Conservation (phyloP, 2,113 vertebrate genomes). For the Poeciliopsis retropinna region DNA sequence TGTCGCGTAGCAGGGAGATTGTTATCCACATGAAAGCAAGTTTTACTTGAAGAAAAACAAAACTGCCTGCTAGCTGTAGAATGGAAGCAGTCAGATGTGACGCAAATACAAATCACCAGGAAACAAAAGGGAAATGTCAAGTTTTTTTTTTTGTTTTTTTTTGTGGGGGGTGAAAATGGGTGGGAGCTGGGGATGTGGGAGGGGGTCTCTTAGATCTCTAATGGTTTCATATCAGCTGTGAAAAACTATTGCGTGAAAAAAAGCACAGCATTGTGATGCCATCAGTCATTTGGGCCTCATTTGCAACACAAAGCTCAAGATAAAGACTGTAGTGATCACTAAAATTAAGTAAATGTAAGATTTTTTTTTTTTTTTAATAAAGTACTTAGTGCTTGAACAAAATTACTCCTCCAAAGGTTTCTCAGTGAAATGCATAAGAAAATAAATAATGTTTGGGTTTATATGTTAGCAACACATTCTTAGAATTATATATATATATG, state of each 20-base stretch:
- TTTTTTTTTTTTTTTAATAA: not conserved
- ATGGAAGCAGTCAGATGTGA: conserved; percentile 14
- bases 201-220: not conserved
- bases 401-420: not conserved
- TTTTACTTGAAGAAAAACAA: conserved; percentile 49
- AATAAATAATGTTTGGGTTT: not conserved
- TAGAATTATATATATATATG: not conserved
- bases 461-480: not conserved
- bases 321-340: not conserved
- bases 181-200: too few relatives aligned
- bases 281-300: not conserved
- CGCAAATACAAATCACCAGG: conserved; percentile 2
- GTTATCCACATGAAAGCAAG: conserved; percentile 54
- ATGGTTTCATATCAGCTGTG: not conserved
- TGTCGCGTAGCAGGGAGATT: conserved; percentile 38
- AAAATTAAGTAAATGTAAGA: not conserved
- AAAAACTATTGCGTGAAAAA: not conserved
- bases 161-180: too few relatives aligned
- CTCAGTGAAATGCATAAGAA: not conserved
- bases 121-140: not conserved
- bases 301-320: not conserved
- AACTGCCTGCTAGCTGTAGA: conserved; percentile 21
- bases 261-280: not conserved
- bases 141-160: not conserved
- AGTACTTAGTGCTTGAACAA: not conserved